Percentiles rank a stretch among this genome's conserved stretches.
Conservation (phyloP, 92 coral and sea anemone genomes). For the Montipora capitata region DNA sequence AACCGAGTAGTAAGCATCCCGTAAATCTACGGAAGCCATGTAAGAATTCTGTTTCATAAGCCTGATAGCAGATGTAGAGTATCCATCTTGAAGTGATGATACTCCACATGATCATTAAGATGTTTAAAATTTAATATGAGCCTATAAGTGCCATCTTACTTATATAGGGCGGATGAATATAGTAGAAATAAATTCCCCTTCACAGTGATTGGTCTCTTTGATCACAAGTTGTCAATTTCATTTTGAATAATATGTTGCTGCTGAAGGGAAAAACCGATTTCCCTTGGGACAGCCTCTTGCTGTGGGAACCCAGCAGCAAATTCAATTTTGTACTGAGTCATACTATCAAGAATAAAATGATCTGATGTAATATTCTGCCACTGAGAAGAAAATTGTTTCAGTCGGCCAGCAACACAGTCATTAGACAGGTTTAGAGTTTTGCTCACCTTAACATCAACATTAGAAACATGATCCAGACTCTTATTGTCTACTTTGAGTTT, state of each 20-base stretch:
- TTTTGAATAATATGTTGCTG: slow-evolving; percentile 21
- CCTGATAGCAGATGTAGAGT: slow-evolving; percentile 16
- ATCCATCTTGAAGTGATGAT: slow-evolving; percentile 63
- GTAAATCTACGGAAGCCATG: slow-evolving; percentile 51
- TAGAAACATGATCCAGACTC: slow-evolving; percentile 9
- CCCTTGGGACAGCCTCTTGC: slow-evolving; percentile 49
- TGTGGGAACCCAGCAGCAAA: slow-evolving; percentile 14
- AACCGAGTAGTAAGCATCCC: slow-evolving; percentile 59
- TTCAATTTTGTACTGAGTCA: slow-evolving; percentile 60
- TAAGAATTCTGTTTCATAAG: slow-evolving; percentile 41
- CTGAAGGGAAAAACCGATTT: slow-evolving; percentile 18
- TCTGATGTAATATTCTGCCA: slow-evolving; percentile 68
- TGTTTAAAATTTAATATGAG: slow-evolving; percentile 38
- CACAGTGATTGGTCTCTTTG: slow-evolving; percentile 9
- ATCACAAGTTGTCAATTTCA: slow-evolving; percentile 40
- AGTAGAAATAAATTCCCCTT: slow-evolving; percentile 38
- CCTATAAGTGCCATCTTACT: slow-evolving; percentile 42
- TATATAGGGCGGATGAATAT: slow-evolving; percentile 22
- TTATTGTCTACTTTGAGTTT: slow-evolving; percentile 33
- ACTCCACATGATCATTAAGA: slow-evolving; percentile 17
- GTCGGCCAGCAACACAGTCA: slow-evolving; percentile 67
- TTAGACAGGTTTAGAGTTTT: slow-evolving; percentile 3
- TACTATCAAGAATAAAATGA: slow-evolving; percentile 63
- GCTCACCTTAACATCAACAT: slow-evolving; percentile 41
- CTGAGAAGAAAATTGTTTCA: slow-evolving; percentile 64